A percentile compares a stretch with the other conserved stretches of the same genome.
Conservation (phyloP, 2,797 vertebrate genomes). For the Hyperoplus lanceolatus region DNA sequence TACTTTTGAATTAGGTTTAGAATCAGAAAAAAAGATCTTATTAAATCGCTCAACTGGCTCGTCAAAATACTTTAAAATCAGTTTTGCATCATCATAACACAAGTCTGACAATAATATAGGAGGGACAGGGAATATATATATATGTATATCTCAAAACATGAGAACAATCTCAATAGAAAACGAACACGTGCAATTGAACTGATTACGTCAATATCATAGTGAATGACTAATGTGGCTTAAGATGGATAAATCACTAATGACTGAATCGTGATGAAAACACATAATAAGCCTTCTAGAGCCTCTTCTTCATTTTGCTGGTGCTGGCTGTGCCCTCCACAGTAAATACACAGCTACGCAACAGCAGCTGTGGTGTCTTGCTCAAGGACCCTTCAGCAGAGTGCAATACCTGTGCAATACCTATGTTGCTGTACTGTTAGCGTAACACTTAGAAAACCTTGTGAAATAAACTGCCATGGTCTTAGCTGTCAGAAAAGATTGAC, state of each 20-base stretch:
- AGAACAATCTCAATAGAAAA: conserved; percentile 8
- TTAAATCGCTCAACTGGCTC: background rate
- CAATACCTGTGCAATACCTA: conserved; percentile 1
- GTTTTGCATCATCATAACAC: background rate
- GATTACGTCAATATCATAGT: background rate
- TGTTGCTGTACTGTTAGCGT: background rate
- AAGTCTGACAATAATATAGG: background rate
- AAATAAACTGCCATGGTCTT: conserved; percentile 2
- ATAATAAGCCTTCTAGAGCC: background rate
- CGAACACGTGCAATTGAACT: background rate
- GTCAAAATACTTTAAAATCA: background rate
- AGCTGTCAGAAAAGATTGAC: conserved; percentile 4
- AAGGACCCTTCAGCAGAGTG: conserved; percentile 4
- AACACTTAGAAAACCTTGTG: background rate
- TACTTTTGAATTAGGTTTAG: background rate
- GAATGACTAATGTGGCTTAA: conserved; percentile 2
- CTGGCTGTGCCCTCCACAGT: background rate
- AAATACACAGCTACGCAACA: conserved; percentile 3
- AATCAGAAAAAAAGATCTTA: too few species aligned
- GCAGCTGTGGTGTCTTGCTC: conserved; percentile 24
- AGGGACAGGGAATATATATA: background rate
- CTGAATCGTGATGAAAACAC: conserved; percentile 2
- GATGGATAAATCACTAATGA: background rate
- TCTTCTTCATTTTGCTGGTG: background rate
- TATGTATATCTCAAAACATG: background rate